Conservation (phyloP, 2,113 vertebrate genomes). For the Chunga burmeisteri region DNA sequence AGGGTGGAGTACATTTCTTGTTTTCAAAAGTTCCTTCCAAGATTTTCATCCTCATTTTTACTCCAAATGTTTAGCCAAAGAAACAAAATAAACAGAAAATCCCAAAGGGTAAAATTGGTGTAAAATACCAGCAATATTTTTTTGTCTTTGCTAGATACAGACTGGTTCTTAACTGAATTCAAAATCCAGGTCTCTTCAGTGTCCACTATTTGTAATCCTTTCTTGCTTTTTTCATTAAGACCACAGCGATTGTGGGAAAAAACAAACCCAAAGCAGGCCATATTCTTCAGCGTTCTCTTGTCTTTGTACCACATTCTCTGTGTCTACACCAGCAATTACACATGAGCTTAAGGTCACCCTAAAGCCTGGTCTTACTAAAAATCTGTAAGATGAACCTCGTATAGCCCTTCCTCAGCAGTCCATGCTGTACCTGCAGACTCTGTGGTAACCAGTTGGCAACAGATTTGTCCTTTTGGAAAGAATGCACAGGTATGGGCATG, state of each 20-base stretch:
- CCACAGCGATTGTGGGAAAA: neutral
- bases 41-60: slow-evolving; percentile 59
- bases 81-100: slow-evolving; percentile 65
- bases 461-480: neutral
- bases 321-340: neutral
- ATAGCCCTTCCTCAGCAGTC: neutral
- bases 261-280: neutral
- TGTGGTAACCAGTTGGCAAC: neutral
- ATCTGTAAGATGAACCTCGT: accelerated
- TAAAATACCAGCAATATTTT: slow-evolving; percentile 1
- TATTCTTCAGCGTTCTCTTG: neutral
- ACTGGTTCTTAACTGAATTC: neutral
- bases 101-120: slow-evolving; percentile 12
- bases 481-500: accelerated
- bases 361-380: neutral
- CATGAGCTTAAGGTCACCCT: neutral
- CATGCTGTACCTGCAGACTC: neutral
- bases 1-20: slow-evolving; percentile 53
- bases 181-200: neutral
- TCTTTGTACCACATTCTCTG: neutral
- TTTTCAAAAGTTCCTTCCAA: slow-evolving; percentile 65
- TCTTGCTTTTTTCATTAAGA: neutral
- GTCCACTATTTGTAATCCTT: neutral
- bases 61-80: slow-evolving; percentile 59
- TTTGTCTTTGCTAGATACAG: neutral